phyloP scores from a whole-genome alignment of 2,888 invertebrate species.

The Drosophila mayaguana region DNA sequence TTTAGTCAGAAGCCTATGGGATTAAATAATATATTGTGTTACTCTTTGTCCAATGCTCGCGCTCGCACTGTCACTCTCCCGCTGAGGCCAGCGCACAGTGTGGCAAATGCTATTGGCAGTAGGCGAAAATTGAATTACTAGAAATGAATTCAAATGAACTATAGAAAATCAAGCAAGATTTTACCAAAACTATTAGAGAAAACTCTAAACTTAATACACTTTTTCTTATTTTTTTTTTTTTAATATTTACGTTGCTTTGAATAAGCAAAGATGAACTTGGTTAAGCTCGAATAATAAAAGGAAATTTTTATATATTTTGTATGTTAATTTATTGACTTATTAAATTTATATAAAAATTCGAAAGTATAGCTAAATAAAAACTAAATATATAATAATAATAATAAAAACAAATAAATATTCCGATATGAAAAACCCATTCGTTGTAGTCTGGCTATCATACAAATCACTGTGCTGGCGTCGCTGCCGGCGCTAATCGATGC shows the following conservation, averaged over 20 bases:
- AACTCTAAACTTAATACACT: no score
- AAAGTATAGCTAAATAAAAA: background rate
- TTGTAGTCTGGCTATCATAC: background rate
- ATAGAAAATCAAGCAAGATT: no score
- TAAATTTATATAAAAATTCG: background rate
- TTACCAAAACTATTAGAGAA: no score
- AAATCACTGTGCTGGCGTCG: conserved; percentile 37
- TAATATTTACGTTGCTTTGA: background rate
- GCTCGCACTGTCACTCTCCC: conserved; percentile 1
- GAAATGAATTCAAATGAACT: no score
- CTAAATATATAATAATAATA: background rate
- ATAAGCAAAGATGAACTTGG: no score
- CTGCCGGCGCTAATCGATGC: conserved; percentile 51
- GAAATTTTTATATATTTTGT: background rate
- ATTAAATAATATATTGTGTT: conserved; percentile 16
- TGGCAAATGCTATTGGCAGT: background rate
- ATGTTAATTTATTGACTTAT: no score
- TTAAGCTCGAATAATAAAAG: background rate
- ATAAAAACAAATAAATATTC: background rate
- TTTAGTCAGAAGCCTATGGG: conserved; percentile 20
- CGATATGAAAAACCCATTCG: background rate
- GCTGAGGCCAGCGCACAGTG: conserved; percentile 18
- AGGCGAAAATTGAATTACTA: background rate
- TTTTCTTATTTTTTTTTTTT: no score
- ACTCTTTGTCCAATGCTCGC: conserved; percentile 1